Conservation (phyloP, 2,797 vertebrate genomes). For the Margarornis squamiger region DNA sequence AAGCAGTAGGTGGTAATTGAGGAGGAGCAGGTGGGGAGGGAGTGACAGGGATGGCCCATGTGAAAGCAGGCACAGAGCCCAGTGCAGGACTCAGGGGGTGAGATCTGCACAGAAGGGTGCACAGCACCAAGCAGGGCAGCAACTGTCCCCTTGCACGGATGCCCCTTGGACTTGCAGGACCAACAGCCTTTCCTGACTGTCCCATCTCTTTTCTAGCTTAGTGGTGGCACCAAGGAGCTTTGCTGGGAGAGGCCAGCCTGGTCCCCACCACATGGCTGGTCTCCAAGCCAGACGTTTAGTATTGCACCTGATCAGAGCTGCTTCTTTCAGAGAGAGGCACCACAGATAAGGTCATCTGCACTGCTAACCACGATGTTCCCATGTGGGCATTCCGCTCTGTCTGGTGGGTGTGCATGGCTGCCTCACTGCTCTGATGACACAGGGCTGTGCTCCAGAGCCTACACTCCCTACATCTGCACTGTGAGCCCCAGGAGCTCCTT, state of each 20-base stretch:
- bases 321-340: neutral
- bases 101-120: neutral
- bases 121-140: neutral
- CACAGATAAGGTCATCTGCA: neutral
- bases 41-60: fast-evolving
- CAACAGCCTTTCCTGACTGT: neutral
- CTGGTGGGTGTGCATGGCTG: neutral
- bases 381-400: fast-evolving
- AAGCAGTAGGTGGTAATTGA: fast-evolving
- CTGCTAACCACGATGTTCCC: fast-evolving
- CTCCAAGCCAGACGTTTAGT: neutral
- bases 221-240: neutral
- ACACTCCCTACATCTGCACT: fast-evolving
- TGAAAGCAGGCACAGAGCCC: neutral
- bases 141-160: fast-evolving
- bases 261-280: neutral
- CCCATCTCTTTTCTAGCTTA: neutral
- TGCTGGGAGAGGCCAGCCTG: neutral
- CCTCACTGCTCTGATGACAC: fast-evolving
- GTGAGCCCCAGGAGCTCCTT: neutral
- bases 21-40: neutral
- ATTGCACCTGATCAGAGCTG: fast-evolving
- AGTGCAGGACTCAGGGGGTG: neutral
- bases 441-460: neutral
- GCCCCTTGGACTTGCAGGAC: neutral